Base-by-base conservation (phyloP, 2,797 vertebrate species). In the Betta splendens region DNA sequence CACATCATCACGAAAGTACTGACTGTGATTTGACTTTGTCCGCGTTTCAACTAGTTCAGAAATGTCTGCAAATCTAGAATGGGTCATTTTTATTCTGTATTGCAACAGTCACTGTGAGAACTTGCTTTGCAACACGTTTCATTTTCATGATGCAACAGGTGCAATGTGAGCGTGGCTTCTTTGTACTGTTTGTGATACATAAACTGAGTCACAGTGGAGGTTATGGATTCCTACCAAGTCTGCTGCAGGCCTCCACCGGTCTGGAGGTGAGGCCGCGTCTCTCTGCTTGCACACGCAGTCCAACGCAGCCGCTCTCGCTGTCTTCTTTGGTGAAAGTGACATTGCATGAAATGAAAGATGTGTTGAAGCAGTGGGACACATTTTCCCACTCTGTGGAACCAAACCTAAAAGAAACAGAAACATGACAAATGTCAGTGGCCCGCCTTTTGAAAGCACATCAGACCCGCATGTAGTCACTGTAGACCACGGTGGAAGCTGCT, bases 281-380 rank as follows among this genome's bases (percentile, higher is more conserved):
- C 25, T 64, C 15, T 0, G 65, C 70, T 3, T 0, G 28, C 3
- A 84, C 79, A 3, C 36, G 54, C 32, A 86, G 47, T 40, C 0
- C 45, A 5, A 72, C 37, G 17, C 81, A 74, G 44, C 40, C 21
- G 0, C 13, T 2, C 15, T 15, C 0, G 0, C 0, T 5, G 1
- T 26, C 1, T 6, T 2, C 0, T 46, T 18, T 29, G 23, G 2
- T 29, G 13, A 1, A 15, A 4, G 0, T 4, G 2, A 82, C 31
- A 6, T 79, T 7, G n/a, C 85, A 86, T n/a, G 32, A 58, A 7
- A 22, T 53, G 4, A 3, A n/a, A 3, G 37, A 0, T 6, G 20
- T 72, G 0, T 7, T 12, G 9, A 20, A 1, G 2, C 85, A 86
- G 18, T 16, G 2, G 0, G 23, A 1, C 0, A 86, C 35, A 2